Evolutionary conservation across 2,888 invertebrate species (phyloP), one percentile per base, ranked within the genome.

Genomic region (Leptothorax acervorum): DNA sequence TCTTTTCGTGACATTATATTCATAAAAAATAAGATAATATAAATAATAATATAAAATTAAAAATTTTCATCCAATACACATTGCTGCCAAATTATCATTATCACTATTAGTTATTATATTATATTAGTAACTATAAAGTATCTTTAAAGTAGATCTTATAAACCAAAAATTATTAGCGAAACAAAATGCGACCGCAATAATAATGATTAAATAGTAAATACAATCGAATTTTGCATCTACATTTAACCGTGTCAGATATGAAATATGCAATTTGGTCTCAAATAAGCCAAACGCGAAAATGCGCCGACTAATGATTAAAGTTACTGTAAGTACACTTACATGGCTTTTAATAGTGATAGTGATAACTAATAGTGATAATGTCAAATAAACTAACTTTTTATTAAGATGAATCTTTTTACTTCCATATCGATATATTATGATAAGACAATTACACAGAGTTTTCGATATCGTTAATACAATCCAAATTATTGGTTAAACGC

Each of bases 311-410:
- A 60, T 51, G 48, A 65, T 82, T 75, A 70, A 82, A 48, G 74
- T 70, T 75, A 75, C 73, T 23, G 51, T 90, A 90, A 90, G 88
- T 90, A 90, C 90, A 90, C 90, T 90, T 89, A 23, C 82, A 83
- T 85, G 23, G n/a, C n/a, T n/a, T n/a, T n/a, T n/a, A n/a, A n/a
- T n/a, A n/a, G n/a, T n/a, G n/a, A n/a, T n/a, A n/a, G n/a, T n/a
- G n/a, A n/a, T n/a, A n/a, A n/a, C n/a, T n/a, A n/a, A n/a, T n/a
- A n/a, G n/a, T n/a, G n/a, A 62, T 82, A 60, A 63, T 39, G 23
- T n/a, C n/a, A n/a, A n/a, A n/a, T n/a, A n/a, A n/a, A n/a, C n/a
- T n/a, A 92, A 92, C 86, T 87, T 89, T 90, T 86, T 85, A 89
- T 71, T 83, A 75, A 87, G 62, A 74, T 82, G 75, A 65, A 82